Percentiles rank a stretch among this genome's conserved stretches.
Conservation (phyloP, 2,797 vertebrate species). For the Microctenopoma lineatum region DNA sequence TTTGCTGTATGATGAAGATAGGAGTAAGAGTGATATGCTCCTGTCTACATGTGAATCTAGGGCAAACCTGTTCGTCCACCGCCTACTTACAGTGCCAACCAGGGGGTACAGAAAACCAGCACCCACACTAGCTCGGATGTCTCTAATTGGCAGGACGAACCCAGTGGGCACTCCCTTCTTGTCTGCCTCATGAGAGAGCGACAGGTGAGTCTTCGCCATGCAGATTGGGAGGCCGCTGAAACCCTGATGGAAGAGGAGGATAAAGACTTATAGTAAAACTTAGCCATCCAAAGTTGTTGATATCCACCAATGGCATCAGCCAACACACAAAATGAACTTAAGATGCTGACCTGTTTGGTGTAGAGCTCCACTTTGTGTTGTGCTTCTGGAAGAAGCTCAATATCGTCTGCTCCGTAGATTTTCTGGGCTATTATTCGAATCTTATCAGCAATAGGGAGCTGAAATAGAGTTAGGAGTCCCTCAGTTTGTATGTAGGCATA, state of each 20-base stretch:
- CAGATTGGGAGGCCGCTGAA: conserved; percentile 94
- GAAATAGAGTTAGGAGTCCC: neutral
- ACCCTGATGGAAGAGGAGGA: conserved; percentile 80
- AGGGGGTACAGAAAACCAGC: conserved; percentile 95
- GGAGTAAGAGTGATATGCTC: no score
- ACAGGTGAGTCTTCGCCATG: conserved; percentile 99
- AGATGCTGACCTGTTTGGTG: conserved; percentile 90
- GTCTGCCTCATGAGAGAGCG: conserved; percentile 95
- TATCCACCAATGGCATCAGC: neutral
- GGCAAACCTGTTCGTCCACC: neutral
- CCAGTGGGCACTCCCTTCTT: conserved; percentile 94
- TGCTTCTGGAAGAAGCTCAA: conserved; percentile 94
- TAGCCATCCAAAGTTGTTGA: neutral
- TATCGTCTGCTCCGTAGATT: conserved; percentile 93
- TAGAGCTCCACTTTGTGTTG: conserved; percentile 92
- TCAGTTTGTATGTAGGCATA: neutral
- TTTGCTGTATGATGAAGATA: no score
- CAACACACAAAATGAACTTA: neutral
- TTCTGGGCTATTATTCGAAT: conserved; percentile 95
- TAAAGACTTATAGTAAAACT: neutral
- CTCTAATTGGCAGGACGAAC: conserved; percentile 93
- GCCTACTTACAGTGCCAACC: conserved; percentile 90
- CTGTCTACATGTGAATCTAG: neutral
- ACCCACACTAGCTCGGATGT: conserved; percentile 94
- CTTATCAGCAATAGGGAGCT: conserved; percentile 93